Conservation (phyloP, 2,888 invertebrate genomes). For the Zeuzera pyrina region DNA sequence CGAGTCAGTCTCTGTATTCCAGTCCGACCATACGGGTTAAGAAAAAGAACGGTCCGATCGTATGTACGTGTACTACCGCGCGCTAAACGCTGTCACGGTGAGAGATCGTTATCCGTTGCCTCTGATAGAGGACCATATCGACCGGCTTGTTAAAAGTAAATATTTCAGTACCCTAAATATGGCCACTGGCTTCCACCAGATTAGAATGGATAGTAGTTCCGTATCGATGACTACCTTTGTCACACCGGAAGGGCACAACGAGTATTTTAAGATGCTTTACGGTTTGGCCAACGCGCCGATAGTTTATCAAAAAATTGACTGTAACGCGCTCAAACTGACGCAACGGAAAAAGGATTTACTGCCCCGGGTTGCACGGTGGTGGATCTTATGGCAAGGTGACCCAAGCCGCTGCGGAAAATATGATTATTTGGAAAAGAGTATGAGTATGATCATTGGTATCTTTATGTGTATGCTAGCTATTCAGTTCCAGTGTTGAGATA, state of each 20-base stretch:
- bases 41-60: slow-evolving; percentile 14
- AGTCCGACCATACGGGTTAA: slow-evolving; percentile 17
- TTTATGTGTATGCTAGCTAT: no score
- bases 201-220: slow-evolving; percentile 3
- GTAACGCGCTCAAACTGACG: slow-evolving; percentile 6
- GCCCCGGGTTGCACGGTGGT: slow-evolving; percentile 15
- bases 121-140: slow-evolving; percentile 11
- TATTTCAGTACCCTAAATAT: slow-evolving; percentile 2
- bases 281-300: slow-evolving; percentile 15
- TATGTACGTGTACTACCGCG: slow-evolving; percentile 12
- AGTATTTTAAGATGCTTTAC: slow-evolving; percentile 17
- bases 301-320: slow-evolving; percentile 15
- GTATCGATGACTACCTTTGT: slow-evolving; percentile 7
- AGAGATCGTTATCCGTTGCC: slow-evolving; percentile 11
- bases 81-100: slow-evolving; percentile 9
- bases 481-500: no score
- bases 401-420: no score
- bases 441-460: no score
- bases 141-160: slow-evolving; percentile 4
- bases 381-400: no score
- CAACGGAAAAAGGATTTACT: slow-evolving; percentile 14
- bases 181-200: slow-evolving; percentile 6
- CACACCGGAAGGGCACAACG: slow-evolving; percentile 11
- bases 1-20: slow-evolving; percentile 13
- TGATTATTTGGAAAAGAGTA: no score